A percentile compares a stretch with the other conserved stretches of the same genome.
Evolutionary conservation across 2,113 vertebrate genomes (phyloP).

Genomic region (Tyrannus savana): DNA sequence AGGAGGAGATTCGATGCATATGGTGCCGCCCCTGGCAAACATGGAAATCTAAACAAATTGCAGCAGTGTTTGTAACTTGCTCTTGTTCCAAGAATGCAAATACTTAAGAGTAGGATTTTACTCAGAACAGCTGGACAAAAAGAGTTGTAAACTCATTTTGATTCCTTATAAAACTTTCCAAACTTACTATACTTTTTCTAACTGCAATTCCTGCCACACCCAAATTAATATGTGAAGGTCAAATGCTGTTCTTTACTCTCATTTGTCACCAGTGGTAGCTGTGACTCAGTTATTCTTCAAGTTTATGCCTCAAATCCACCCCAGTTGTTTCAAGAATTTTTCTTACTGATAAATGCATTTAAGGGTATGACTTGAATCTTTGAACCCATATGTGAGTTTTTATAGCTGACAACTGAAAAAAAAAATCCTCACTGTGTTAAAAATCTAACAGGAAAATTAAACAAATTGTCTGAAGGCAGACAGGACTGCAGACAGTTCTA

Average conservation of each 20-base stretch:
- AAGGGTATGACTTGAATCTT: not conserved
- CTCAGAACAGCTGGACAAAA: not conserved
- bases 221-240: not conserved
- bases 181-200: not conserved
- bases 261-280: not conserved
- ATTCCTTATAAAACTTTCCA: not conserved
- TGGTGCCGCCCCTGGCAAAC: not conserved
- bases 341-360: not conserved
- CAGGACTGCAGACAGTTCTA: not conserved
- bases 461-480: not conserved
- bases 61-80: not conserved
- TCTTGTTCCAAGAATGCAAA: not conserved
- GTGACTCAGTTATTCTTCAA: not conserved
- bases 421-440: not conserved
- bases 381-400: not conserved
- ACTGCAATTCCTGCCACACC: not conserved
- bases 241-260: not conserved
- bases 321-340: not conserved
- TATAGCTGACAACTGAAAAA: not conserved
- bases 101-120: not conserved
- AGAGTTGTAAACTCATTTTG: not conserved
- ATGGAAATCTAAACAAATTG: not conserved
- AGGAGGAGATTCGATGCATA: not conserved
- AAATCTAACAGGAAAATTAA: not conserved
- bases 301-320: not conserved